Percentiles rank a stretch among this genome's conserved stretches.
These are phyloP conservation scores for Mesorhabditis belari DNA, from an alignment of 2,888 invertebrate species.

Conservation along the genomic window DNA sequence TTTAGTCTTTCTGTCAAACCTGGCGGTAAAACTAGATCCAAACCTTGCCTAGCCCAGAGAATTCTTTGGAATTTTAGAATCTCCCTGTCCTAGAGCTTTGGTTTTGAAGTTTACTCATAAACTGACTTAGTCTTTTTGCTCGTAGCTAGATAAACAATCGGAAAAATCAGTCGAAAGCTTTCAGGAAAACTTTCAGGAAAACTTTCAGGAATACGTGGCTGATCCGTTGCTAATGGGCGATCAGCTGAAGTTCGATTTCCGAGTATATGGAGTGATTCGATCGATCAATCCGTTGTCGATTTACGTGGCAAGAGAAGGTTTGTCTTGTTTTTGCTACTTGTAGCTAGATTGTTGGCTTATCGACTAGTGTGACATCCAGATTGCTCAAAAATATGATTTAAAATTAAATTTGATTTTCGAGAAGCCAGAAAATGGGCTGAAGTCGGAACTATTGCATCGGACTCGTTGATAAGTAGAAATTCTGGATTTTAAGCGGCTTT, in stretches of 20 bases:
- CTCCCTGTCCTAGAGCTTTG: no score
- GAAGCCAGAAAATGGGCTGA: no score
- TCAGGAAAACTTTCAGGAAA: background rate
- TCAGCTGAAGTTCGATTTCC: conserved; percentile 57
- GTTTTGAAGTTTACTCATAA: background rate
- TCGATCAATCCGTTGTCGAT: conserved; percentile 56
- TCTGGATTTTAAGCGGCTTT: background rate
- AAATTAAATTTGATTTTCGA: no score
- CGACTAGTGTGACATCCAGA: no score
- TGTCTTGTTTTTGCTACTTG: background rate
- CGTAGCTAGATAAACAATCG: background rate
- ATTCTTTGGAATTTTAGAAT: no score
- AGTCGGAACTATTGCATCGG: background rate
- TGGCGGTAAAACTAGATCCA: no score
- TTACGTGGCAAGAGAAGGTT: conserved; percentile 53
- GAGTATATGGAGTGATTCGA: conserved; percentile 57
- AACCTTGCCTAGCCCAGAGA: no score
- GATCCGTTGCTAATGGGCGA: conserved; percentile 54
- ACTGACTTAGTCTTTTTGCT: background rate
- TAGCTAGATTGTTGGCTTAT: no score
- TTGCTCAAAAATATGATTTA: no score
- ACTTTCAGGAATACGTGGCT: conserved; percentile 55
- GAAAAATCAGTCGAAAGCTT: background rate
- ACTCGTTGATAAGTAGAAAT: background rate
- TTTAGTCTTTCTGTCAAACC: no score